These are phyloP conservation scores for Coracopsis vasa DNA, from an alignment of 2,113 vertebrate species.

Conservation along the genomic window DNA sequence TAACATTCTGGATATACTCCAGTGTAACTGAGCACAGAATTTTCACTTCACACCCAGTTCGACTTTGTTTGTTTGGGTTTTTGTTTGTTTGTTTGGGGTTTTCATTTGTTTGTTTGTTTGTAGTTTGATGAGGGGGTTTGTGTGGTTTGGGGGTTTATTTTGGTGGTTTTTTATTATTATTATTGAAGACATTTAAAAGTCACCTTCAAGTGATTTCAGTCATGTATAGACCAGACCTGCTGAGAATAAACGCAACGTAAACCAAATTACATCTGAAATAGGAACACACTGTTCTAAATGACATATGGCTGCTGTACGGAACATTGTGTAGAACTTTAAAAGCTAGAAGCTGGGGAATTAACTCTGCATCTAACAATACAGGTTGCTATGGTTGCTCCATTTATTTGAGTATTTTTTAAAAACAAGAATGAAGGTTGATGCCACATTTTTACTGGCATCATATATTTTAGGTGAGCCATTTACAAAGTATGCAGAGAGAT, in stretches of 20 bases:
- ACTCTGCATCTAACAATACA: neutral
- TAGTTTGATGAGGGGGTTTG: neutral
- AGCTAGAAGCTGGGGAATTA: neutral
- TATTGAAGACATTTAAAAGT: neutral
- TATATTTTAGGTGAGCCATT: neutral
- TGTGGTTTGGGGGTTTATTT: neutral
- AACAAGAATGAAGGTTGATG: neutral
- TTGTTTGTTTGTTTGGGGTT: neutral
- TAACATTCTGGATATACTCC: neutral
- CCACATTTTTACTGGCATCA: neutral
- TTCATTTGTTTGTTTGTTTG: neutral
- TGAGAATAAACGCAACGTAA: constrained; percentile 1
- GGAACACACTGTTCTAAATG: neutral
- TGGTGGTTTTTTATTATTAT: neutral
- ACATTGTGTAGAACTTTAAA: neutral
- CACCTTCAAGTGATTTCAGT: neutral
- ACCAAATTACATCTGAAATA: neutral
- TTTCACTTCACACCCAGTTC: neutral
- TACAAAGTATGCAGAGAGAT: neutral
- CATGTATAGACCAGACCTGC: neutral
- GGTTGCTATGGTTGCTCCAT: neutral
- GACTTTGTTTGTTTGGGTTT: neutral
- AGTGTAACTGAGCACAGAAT: neutral
- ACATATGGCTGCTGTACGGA: neutral
- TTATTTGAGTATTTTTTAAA: neutral